Conservation (phyloP, 2,797 vertebrate species). For the Pseudochirops corinnae region DNA sequence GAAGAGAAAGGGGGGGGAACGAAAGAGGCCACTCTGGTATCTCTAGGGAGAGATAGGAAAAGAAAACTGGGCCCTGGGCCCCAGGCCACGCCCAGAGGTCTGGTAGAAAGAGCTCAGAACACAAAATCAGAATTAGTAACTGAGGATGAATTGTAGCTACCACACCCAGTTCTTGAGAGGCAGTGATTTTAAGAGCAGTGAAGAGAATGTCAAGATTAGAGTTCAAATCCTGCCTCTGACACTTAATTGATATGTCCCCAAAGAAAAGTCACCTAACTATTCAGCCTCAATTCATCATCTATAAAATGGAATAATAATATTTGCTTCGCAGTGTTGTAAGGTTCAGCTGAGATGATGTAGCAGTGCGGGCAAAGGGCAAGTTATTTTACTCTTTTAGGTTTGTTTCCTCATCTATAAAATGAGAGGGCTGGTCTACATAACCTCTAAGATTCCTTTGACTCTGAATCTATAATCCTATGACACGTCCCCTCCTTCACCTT, state of each 20-base stretch:
- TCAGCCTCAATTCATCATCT: neutral
- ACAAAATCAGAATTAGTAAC: slow-evolving; percentile 40
- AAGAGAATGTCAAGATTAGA: neutral
- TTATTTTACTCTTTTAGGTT: neutral
- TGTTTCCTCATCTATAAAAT: neutral
- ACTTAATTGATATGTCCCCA: neutral
- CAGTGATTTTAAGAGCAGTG: neutral
- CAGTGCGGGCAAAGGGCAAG: neutral
- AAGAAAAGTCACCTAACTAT: neutral
- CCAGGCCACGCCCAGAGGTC: slow-evolving; percentile 64
- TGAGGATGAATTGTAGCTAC: neutral
- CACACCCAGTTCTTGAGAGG: neutral
- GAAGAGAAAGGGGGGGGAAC: slow-evolving; percentile 37
- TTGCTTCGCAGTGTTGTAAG: neutral
- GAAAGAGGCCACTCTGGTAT: neutral
- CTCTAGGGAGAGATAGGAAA: neutral
- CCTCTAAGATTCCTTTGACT: neutral
- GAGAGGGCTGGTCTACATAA: neutral
- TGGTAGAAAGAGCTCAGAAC: neutral
- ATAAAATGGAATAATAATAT: neutral
- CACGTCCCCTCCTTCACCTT: no score
- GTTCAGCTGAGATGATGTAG: neutral
- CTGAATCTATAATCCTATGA: neutral
- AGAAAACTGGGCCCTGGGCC: slow-evolving; percentile 26
- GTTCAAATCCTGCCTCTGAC: neutral